Percentiles rank a stretch among this genome's conserved stretches.
Conservation (phyloP, 2,113 vertebrate genomes). For the Alectura lathami region DNA sequence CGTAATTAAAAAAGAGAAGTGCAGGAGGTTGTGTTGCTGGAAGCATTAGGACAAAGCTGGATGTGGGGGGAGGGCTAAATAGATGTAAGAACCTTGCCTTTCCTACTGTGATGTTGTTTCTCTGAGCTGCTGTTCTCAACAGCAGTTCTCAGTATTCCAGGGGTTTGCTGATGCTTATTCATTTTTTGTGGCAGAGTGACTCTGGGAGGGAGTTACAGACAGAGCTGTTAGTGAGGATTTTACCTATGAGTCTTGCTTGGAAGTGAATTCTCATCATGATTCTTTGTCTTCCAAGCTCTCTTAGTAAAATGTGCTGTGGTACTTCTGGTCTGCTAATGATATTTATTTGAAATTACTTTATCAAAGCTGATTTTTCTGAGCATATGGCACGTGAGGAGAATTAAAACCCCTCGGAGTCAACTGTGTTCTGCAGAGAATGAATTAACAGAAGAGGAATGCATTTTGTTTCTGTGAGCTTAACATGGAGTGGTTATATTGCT, state of each 20-base stretch:
- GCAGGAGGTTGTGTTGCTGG: not conserved
- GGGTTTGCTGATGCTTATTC: not conserved
- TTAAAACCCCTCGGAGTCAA: constrained; percentile 11
- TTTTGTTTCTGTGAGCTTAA: constrained; percentile 18
- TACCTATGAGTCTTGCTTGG: not conserved
- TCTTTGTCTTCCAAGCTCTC: not conserved
- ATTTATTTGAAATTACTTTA: not conserved
- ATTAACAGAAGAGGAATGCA: not conserved
- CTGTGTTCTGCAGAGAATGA: not conserved
- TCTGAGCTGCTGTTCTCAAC: not conserved
- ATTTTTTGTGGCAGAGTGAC: not conserved
- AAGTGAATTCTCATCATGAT: not conserved
- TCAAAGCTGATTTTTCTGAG: not conserved
- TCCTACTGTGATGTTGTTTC: not conserved
- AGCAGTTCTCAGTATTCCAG: constrained; percentile 12
- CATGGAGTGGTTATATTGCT: not conserved
- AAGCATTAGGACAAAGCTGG: not conserved
- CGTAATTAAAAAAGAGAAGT: not conserved
- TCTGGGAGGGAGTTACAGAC: constrained; percentile 7
- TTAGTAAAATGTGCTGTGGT: not conserved
- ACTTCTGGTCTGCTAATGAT: not conserved
- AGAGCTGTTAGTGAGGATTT: not conserved
- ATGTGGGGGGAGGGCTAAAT: not conserved
- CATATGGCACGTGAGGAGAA: not conserved
- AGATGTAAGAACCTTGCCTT: not conserved